Conservation (phyloP, 2,113 vertebrate genomes). For the Petrocephalus microphthalmus region DNA sequence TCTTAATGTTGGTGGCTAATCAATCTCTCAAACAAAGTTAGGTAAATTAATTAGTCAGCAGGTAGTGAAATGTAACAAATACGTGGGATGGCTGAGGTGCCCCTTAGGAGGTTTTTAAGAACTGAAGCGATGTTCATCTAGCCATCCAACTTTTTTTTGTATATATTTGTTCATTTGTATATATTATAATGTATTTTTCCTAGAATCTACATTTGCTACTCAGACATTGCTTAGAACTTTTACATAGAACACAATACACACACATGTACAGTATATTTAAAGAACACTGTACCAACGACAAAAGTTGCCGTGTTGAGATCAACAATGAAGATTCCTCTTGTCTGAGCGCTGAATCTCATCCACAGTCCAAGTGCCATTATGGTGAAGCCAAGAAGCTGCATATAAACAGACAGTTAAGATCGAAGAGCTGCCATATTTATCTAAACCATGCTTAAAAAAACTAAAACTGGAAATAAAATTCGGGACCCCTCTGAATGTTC, state of each 20-base stretch:
- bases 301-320: constrained; percentile 20
- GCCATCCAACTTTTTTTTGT: background rate
- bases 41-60: too few relatives aligned
- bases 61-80: too few relatives aligned
- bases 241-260: background rate
- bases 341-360: constrained; percentile 20
- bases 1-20: background rate
- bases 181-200: too few relatives aligned
- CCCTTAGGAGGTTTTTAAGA: background rate
- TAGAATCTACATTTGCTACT: too few relatives aligned
- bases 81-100: too few relatives aligned
- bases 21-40: background rate
- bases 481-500: too few relatives aligned
- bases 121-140: background rate
- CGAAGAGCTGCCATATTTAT: too few relatives aligned
- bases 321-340: constrained; percentile 12
- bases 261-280: background rate
- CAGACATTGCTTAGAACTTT: too few relatives aligned
- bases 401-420: too few relatives aligned
- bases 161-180: too few relatives aligned
- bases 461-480: too few relatives aligned
- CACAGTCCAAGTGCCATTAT: constrained; percentile 18
- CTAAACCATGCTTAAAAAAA: too few relatives aligned
- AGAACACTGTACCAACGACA: background rate
- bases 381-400: background rate